Conservation (phyloP, 2,113 vertebrate genomes). For the Oceanites oceanicus region DNA sequence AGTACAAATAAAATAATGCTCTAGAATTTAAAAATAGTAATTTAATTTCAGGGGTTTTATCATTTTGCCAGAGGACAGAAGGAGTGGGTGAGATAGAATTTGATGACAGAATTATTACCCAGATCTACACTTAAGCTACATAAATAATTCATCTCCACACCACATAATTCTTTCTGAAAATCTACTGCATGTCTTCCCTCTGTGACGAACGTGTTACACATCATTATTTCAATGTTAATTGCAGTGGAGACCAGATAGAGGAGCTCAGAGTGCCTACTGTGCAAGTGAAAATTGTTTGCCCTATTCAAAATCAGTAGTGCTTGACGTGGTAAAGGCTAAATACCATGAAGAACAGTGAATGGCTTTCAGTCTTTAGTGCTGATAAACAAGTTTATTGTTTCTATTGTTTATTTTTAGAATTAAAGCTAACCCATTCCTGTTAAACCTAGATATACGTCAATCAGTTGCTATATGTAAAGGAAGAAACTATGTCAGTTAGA, state of each 20-base stretch:
- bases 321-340: neutral
- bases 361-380: neutral
- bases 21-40: neutral
- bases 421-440: neutral
- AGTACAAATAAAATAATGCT: neutral
- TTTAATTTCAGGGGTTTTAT: neutral
- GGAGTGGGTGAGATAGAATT: neutral
- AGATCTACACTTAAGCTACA: neutral
- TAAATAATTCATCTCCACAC: neutral
- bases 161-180: neutral
- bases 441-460: neutral
- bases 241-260: neutral
- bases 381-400: constrained; percentile 7
- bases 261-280: neutral
- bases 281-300: constrained; percentile 1
- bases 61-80: neutral
- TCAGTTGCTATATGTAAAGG: neutral
- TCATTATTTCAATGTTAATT: constrained; percentile 22
- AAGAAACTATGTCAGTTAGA: neutral
- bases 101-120: neutral
- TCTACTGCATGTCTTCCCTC: neutral
- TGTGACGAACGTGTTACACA: neutral
- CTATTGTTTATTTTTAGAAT: constrained; percentile 2
- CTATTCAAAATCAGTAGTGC: neutral
- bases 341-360: neutral